Base-by-base conservation (phyloP, 2,888 invertebrate genomes). In the Trypoxylon attenuatum region DNA sequence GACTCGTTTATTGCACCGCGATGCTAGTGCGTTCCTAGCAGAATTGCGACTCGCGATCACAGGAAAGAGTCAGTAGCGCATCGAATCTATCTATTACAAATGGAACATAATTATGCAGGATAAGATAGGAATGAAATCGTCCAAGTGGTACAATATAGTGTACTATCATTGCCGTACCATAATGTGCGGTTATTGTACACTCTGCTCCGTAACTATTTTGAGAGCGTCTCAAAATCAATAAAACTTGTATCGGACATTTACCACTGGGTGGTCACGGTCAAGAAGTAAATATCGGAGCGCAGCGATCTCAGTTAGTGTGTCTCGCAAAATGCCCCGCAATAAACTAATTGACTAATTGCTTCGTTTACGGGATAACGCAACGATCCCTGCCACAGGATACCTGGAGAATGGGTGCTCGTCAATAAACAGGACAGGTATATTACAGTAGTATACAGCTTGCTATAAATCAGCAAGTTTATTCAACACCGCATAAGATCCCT, bases 131-230 rank as follows among this genome's bases (percentile, higher is more conserved):
- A 25, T 41, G 43, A 56, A 55, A 59, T 59, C 54, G 18, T 54
- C 50, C 23, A 50, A 23, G 41, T 49, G 22, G 22, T 52, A 41
- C 52, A n/a, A 13, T 42, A 49, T 29, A 23, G 53, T 45, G 45
- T 41, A 50, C 46, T 67, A 58, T 54, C 54, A 59, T 65, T 53
- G 53, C 39, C 41, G 47, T 33, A 65, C 65, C 41, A 50, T 42
- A 65, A 45, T 63, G 22, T 51, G 42, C 52, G 53, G 25, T 43
- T 65, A 45, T 29, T 45, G 64, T 49, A 64, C 63, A 50, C 56
- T 57, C 57, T 43, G 52, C 50, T 54, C 38, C 57, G 41, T 38
- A 54, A 65, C 49, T 66, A 52, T 66, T 47, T 57, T 63, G 57
- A 63, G 47, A 33, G 10, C 47, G 56, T 43, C 46, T 56, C 57